phyloP scores from a whole-genome alignment of 2,888 invertebrate genomes.

The Stegophylla sp. region DNA sequence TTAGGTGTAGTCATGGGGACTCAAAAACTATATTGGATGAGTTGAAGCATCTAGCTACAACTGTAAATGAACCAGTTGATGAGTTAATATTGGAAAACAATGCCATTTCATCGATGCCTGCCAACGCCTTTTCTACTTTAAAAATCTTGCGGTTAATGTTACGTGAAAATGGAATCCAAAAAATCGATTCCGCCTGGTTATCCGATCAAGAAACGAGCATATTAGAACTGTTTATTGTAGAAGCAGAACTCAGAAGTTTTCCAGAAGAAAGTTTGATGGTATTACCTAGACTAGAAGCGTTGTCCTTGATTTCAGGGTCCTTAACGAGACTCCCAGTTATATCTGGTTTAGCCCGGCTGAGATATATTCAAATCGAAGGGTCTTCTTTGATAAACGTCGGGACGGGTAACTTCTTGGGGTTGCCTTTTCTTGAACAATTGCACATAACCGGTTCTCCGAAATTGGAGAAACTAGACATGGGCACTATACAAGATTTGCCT shows the following conservation, averaged over 20 bases:
- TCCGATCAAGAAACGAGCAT: constrained; percentile 78
- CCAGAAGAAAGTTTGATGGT: constrained; percentile 80
- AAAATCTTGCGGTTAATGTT: constrained; percentile 81
- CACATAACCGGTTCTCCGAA: constrained; percentile 74
- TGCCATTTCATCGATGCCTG: constrained; percentile 83
- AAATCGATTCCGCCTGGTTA: constrained; percentile 82
- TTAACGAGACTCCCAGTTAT: constrained; percentile 79
- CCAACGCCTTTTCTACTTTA: constrained; percentile 78
- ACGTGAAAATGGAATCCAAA: constrained; percentile 81
- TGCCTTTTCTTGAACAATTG: constrained; percentile 77
- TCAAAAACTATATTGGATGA: constrained; percentile 78
- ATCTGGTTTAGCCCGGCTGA: constrained; percentile 74
- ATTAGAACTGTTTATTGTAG: constrained; percentile 84
- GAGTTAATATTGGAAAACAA: constrained; percentile 88
- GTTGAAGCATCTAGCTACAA: constrained; percentile 73
- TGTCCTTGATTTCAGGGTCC: constrained; percentile 80
- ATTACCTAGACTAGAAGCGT: constrained; percentile 78
- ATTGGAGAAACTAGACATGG: constrained; percentile 75
- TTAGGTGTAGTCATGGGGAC: constrained; percentile 91
- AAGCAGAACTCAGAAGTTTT: constrained; percentile 79
- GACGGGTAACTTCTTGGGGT: constrained; percentile 70
- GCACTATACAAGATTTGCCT: constrained; percentile 74
- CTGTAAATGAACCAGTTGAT: constrained; percentile 76
- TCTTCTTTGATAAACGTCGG: constrained; percentile 72
- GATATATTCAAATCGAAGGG: constrained; percentile 75